Evolutionary conservation across 2,113 vertebrate species (phyloP).

Genomic region (Silurus glanis): DNA sequence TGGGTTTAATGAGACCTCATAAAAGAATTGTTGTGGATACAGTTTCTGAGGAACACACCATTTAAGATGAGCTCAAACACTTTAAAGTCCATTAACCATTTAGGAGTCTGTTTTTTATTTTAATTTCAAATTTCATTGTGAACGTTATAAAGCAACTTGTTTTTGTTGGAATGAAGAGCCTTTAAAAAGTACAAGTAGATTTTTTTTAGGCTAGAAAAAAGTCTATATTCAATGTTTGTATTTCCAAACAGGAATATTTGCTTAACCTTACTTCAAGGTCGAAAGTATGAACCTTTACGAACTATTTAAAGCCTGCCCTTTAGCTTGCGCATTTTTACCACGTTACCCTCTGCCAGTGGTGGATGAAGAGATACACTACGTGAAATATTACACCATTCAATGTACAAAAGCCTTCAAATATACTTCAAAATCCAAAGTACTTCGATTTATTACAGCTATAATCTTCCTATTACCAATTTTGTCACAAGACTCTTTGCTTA

Average conservation of each 20-base stretch:
- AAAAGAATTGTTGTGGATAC: constrained; percentile 4
- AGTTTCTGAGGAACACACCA: constrained; percentile 24
- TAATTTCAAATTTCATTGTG: not conserved
- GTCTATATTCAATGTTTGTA: not conserved
- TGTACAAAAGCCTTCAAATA: no score
- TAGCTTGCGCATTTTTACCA: not conserved
- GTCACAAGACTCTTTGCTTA: no score
- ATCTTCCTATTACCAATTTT: no score
- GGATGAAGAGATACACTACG: no score
- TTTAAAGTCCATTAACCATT: not conserved
- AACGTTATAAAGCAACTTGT: not conserved
- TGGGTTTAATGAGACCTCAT: constrained; percentile 13
- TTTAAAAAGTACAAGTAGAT: not conserved
- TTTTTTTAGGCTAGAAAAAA: not conserved
- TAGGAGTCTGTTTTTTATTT: not conserved
- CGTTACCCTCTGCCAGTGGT: no score
- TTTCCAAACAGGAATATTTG: not conserved
- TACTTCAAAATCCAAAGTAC: no score
- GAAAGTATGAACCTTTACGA: not conserved
- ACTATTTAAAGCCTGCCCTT: not conserved
- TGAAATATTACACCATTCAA: no score
- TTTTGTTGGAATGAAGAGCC: not conserved
- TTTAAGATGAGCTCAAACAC: constrained; percentile 26
- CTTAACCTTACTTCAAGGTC: not conserved
- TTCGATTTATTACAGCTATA: no score